A percentile compares a stretch with the other conserved stretches of the same genome.
Conservation (phyloP, 2,113 vertebrate species). For the Montifringilla adamsi region DNA sequence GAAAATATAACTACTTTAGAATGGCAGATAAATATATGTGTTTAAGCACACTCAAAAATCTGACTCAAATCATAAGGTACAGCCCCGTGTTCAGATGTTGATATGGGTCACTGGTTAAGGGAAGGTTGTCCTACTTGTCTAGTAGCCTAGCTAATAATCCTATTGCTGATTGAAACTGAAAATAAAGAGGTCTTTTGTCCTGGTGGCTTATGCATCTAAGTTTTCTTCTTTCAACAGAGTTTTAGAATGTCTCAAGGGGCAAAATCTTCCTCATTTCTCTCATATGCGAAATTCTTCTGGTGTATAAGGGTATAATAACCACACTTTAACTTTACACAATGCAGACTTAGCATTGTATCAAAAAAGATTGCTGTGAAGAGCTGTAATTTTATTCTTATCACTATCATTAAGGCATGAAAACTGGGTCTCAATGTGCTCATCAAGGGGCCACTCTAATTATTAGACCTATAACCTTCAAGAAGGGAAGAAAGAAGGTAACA, state of each 20-base stretch:
- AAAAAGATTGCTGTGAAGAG: not conserved
- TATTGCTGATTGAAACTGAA: not conserved
- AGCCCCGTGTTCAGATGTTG: not conserved
- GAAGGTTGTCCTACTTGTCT: not conserved
- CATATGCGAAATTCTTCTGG: not conserved
- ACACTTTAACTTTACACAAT: not conserved
- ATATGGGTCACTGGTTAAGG: not conserved
- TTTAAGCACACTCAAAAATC: not conserved
- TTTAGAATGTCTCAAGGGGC: not conserved
- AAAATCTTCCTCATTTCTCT: not conserved
- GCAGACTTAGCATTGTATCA: not conserved
- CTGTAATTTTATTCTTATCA: not conserved
- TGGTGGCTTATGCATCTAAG: not conserved
- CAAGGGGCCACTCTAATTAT: not conserved
- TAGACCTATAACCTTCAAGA: conserved; percentile 25
- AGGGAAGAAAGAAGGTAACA: not conserved
- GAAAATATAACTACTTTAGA: not conserved
- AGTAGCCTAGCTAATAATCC: not conserved
- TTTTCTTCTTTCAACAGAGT: not conserved
- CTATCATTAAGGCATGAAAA: not conserved
- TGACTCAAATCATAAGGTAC: not conserved
- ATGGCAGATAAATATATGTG: not conserved
- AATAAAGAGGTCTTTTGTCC: not conserved
- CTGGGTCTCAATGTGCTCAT: not conserved
- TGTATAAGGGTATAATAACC: not conserved